Base-by-base conservation (phyloP, 2,888 invertebrate genomes). In the Nineta flava region DNA sequence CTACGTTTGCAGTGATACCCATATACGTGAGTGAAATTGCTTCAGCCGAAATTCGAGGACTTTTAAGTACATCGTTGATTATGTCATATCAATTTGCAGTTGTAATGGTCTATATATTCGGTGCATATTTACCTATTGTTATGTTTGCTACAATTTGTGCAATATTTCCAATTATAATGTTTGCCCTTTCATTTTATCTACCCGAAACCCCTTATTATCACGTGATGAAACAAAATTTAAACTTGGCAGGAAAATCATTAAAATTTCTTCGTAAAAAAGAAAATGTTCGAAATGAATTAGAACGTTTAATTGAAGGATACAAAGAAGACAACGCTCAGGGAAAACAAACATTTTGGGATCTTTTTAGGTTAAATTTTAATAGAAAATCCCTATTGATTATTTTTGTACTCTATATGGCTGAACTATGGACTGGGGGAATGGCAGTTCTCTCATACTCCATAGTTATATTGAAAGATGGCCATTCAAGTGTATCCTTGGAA, bases 351-450 rank as follows among this genome's bases (percentile, higher is more conserved):
- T 26, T 65, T 69, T 26, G 26, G 3, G 1, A 70, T 72, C 67
- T 57, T 63, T 47, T 73, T 74, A 56, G 60, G 75, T 34, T 53
- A 74, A 41, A 65, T 65, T 19, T 70, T 70, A 73, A 73, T 57
- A 70, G 72, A 52, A 73, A 73, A 62, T 79, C 79, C 2, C 65
- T 79, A 57, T 66, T 71, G 58, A 72, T 80, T 50, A 70, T 72
- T 46, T 59, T 77, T 13, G 70, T 71, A 15, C 64, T 80, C 9
- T 67, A 69, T 61, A 55, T 66, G 4, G 64, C 70, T 46, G 71
- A 72, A 13, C 46, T 32, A 34, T 32, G 76, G 34, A 73, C 73
- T 55, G 76, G 76, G 1, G 74, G 74, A 51, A 73, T 74, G 41
- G 74, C 75, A 1, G 68, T 76, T 2, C 68, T 75, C 1, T 71